Evolutionary conservation across 2,797 vertebrate genomes (phyloP).

Genomic region (Halcyon badia): DNA sequence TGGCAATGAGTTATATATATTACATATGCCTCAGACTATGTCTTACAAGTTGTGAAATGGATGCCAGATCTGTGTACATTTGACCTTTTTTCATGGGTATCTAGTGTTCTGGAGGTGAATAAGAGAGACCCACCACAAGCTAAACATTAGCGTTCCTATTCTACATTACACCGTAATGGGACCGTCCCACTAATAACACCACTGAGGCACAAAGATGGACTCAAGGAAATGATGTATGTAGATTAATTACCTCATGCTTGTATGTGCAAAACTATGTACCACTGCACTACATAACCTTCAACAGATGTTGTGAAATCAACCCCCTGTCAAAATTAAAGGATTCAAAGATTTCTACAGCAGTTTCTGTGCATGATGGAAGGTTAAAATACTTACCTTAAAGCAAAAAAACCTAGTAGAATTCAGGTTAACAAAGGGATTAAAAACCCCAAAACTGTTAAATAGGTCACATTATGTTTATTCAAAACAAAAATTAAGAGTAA

Average conservation of each 20-base stretch:
- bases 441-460: neutral
- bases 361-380: constrained; percentile 35
- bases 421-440: neutral
- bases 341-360: constrained; percentile 23
- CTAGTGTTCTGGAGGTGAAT: constrained; percentile 68
- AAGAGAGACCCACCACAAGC: constrained; percentile 77
- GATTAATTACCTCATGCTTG: constrained; percentile 79
- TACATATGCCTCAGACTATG: constrained; percentile 82
- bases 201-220: constrained; percentile 2
- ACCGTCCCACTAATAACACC: constrained; percentile 41
- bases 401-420: neutral
- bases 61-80: constrained; percentile 76
- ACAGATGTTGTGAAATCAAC: constrained; percentile 84
- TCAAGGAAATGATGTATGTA: constrained; percentile 67
- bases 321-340: constrained; percentile 58
- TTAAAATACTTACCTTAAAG: constrained; percentile 31
- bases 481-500: constrained; percentile 18
- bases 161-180: constrained; percentile 10
- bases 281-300: constrained; percentile 80
- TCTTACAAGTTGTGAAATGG: constrained; percentile 75
- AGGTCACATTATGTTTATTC: neutral
- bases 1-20: constrained; percentile 81
- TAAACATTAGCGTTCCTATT: constrained; percentile 52
- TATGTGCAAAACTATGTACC: constrained; percentile 49
- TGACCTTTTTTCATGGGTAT: constrained; percentile 78